Evolutionary conservation across 1,140 invertebrate genomes (phyloP).

Genomic region (Eupeodes corollae): DNA sequence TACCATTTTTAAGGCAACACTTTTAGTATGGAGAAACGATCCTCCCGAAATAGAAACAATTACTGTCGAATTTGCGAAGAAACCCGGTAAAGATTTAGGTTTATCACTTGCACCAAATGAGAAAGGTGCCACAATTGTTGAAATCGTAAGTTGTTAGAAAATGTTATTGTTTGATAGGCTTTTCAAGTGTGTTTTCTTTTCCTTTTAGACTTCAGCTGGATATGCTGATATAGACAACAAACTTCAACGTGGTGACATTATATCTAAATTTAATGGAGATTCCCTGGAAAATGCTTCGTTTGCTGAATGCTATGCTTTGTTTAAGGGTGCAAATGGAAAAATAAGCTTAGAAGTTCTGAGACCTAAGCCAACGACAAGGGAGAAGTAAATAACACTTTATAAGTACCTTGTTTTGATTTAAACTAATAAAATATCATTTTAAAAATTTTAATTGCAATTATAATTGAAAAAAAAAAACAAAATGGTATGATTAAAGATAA

Average conservation of each 20-base stretch:
- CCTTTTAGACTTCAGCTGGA: constrained; percentile 67
- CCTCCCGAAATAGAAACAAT: constrained; percentile 69
- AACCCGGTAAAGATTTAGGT: constrained; percentile 84
- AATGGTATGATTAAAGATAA: too few species aligned
- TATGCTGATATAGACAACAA: constrained; percentile 83
- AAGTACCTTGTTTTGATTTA: too few species aligned
- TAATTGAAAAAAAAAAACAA: too few species aligned
- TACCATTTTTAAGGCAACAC: constrained; percentile 54
- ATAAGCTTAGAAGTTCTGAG: constrained; percentile 69
- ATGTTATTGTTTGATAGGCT: background rate
- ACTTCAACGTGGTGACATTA: constrained; percentile 85
- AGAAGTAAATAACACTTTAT: background rate
- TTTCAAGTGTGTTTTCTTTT: background rate
- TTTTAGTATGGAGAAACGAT: constrained; percentile 84
- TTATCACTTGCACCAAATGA: constrained; percentile 82
- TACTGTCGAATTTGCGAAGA: constrained; percentile 83
- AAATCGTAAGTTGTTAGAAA: constrained; percentile 61
- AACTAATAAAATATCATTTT: too few species aligned
- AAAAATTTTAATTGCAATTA: too few species aligned
- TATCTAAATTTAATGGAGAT: constrained; percentile 80
- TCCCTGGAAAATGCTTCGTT: constrained; percentile 71
- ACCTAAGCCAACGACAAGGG: constrained; percentile 50
- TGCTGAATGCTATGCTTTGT: constrained; percentile 75
- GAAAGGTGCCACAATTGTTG: constrained; percentile 85
- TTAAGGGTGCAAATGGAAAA: constrained; percentile 72